A percentile compares a stretch with the other conserved stretches of the same genome.
phyloP scores from a whole-genome alignment of 1,140 invertebrate species.

The Zeugodacus cucurbitae region DNA sequence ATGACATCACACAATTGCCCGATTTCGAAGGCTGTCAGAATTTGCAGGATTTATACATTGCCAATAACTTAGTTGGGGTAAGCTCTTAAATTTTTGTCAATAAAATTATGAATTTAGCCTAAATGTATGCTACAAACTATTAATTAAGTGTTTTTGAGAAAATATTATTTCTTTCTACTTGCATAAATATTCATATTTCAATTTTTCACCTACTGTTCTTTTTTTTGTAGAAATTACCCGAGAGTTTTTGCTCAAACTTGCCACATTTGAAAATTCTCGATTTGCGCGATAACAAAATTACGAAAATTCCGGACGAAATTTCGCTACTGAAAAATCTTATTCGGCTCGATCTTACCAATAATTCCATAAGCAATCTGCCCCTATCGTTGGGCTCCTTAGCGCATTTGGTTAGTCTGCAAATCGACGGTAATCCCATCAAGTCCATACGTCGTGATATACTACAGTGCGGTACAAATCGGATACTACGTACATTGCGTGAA shows the following conservation, averaged over 20 bases:
- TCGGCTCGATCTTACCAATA: constrained; percentile 85
- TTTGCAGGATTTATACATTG: constrained; percentile 80
- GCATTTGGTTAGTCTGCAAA: constrained; percentile 82
- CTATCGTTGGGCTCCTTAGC: constrained; percentile 78
- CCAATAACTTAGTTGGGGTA: constrained; percentile 82
- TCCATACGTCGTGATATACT: constrained; percentile 81
- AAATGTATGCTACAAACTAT: too few relatives aligned
- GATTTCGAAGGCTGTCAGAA: constrained; percentile 75
- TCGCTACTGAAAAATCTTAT: constrained; percentile 78
- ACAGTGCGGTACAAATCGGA: constrained; percentile 81
- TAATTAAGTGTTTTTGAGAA: too few relatives aligned
- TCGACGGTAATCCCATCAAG: constrained; percentile 88
- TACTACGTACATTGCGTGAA: constrained; percentile 83
- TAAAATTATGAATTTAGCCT: too few relatives aligned
- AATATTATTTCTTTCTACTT: background rate
- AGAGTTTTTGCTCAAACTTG: constrained; percentile 75
- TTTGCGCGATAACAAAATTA: constrained; percentile 80
- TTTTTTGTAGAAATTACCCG: constrained; percentile 72
- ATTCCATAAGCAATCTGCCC: constrained; percentile 77
- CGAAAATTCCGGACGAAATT: constrained; percentile 81
- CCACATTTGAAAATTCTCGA: constrained; percentile 79
- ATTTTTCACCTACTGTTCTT: background rate
- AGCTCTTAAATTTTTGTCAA: constrained; percentile 14
- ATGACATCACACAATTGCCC: constrained; percentile 75
- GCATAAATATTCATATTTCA: constrained; percentile 10